Evolutionary conservation across 2,797 vertebrate species (phyloP).

Genomic region (Galago senegalensis): DNA sequence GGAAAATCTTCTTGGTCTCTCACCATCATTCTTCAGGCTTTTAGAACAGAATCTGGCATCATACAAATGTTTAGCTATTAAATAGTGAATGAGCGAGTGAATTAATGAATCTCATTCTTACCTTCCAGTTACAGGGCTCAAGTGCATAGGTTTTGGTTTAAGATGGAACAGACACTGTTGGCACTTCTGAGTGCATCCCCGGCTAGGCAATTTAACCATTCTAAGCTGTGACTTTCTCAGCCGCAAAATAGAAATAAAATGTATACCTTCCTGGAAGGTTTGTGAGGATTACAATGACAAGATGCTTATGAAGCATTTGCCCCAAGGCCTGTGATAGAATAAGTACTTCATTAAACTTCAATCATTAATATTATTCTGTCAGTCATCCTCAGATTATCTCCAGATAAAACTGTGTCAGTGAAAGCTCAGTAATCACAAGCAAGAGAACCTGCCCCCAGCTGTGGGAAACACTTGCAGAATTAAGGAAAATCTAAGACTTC

Average conservation of each 20-base stretch:
- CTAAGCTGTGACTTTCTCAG: background rate
- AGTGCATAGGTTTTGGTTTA: background rate
- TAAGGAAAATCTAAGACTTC: background rate
- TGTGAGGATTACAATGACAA: conserved; percentile 31
- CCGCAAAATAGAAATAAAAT: background rate
- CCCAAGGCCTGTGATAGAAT: background rate
- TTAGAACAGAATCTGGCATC: background rate
- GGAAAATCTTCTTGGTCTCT: background rate
- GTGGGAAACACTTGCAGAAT: background rate
- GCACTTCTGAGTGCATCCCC: background rate
- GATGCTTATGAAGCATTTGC: background rate
- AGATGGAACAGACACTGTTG: background rate
- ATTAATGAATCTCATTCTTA: background rate
- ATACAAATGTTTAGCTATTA: background rate
- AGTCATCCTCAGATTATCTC: background rate
- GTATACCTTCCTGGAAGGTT: conserved; percentile 1
- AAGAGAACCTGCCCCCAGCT: background rate
- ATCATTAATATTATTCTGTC: background rate
- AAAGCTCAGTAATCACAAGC: background rate
- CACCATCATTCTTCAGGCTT: background rate
- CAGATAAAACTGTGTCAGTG: background rate
- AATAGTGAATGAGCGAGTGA: background rate
- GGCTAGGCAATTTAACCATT: background rate
- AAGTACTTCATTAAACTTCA: conserved; percentile 19
- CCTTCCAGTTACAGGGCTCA: background rate